Evolutionary conservation across 2,113 vertebrate species (phyloP).

Genomic region (Halichoerus grypus): DNA sequence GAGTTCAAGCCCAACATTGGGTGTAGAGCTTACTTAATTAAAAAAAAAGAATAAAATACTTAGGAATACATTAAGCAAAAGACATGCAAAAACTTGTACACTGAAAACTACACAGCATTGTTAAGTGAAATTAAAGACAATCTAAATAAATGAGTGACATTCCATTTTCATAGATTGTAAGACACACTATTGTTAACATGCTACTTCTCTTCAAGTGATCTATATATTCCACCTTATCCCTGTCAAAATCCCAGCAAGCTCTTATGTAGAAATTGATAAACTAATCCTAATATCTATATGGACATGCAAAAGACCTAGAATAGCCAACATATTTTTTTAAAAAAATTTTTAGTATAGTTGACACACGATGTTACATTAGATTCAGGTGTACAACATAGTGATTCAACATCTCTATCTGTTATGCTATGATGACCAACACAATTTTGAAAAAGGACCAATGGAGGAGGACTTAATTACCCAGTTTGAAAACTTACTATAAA

Average conservation of each 20-base stretch:
- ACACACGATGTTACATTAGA: neutral
- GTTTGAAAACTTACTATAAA: neutral
- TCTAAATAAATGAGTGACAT: neutral
- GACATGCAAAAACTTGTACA: neutral
- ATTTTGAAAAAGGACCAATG: conserved; percentile 5
- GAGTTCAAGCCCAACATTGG: neutral
- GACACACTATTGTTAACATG: neutral
- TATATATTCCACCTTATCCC: neutral
- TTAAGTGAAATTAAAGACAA: conserved; percentile 3
- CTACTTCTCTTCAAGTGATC: neutral
- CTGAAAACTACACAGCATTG: neutral
- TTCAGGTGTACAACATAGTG: neutral
- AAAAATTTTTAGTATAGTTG: neutral
- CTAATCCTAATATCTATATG: conserved; percentile 4
- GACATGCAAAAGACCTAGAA: neutral
- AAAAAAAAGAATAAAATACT: conserved; percentile 33
- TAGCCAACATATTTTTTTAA: neutral
- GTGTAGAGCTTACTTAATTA: neutral
- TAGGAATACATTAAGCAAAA: conserved; percentile 1
- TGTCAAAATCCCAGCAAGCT: neutral
- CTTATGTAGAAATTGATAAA: neutral
- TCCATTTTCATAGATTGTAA: neutral
- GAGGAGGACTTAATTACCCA: neutral
- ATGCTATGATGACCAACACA: neutral
- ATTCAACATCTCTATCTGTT: neutral